These are phyloP conservation scores for Pipistrellus pipistrellus DNA, from an alignment of 2,797 vertebrate genomes.

Conservation along the genomic window DNA sequence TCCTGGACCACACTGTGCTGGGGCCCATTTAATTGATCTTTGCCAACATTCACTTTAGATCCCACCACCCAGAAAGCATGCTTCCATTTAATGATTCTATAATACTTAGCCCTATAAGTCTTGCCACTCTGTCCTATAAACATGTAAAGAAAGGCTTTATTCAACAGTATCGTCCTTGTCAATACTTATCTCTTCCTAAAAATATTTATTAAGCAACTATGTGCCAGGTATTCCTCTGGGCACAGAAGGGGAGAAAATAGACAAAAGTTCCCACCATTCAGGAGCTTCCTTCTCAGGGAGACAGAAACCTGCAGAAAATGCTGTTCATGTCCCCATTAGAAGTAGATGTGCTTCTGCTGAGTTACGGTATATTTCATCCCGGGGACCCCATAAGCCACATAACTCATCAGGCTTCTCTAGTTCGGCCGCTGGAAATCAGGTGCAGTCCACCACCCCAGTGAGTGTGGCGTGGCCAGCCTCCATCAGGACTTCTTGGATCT, in stretches of 20 bases:
- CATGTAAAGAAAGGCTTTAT: not conserved
- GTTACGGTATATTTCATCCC: not conserved
- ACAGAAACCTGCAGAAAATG: not conserved
- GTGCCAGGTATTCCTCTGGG: not conserved
- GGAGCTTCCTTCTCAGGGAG: not conserved
- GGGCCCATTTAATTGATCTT: constrained; percentile 2
- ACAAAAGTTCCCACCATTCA: not conserved
- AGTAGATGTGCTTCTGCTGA: not conserved
- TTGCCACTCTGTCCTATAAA: not conserved
- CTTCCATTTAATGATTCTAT: constrained; percentile 8
- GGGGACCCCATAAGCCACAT: not conserved
- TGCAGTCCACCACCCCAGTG: not conserved
- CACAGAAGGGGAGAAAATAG: not conserved
- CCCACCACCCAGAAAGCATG: constrained; percentile 4
- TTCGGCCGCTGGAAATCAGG: not conserved
- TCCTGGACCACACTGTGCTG: not conserved
- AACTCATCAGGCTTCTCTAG: not conserved
- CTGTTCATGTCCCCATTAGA: not conserved
- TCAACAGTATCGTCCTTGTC: not conserved
- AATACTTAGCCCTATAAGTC: not conserved
- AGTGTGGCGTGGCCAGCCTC: not conserved
- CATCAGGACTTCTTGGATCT: not conserved
- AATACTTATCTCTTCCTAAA: not conserved
- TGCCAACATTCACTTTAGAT: constrained; percentile 3
- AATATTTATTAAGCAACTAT: not conserved